A percentile compares a stretch with the other conserved stretches of the same genome.
These are phyloP conservation scores for Rotaria magnacalcarata DNA, from an alignment of 2,888 invertebrate species.

Conservation along the genomic window DNA sequence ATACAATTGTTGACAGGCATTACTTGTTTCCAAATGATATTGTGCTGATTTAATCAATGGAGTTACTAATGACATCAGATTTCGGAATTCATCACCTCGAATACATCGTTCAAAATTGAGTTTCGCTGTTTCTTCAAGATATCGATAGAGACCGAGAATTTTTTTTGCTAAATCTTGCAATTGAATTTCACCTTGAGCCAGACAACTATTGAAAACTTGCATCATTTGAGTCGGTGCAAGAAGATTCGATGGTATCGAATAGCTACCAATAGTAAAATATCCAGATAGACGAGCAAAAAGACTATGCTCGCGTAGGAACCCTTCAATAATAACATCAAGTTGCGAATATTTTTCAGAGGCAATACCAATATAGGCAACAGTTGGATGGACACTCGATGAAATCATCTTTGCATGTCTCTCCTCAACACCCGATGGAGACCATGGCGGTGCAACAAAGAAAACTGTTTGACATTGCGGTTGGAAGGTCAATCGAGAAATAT, in stretches of 20 bases:
- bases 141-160: slow-evolving; percentile 2
- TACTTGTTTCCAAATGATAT: neutral
- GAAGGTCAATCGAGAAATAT: neutral
- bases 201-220: neutral
- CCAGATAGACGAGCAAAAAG: neutral
- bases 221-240: neutral
- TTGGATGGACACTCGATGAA: neutral
- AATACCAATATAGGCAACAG: neutral
- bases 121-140: slow-evolving; percentile 9
- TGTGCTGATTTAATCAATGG: neutral
- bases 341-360: neutral
- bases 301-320: neutral
- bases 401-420: neutral
- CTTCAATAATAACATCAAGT: neutral
- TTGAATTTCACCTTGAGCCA: neutral
- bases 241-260: neutral
- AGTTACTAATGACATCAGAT: neutral
- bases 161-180: neutral
- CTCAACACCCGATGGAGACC: neutral
- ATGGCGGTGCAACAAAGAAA: slow-evolving; percentile 20
- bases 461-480: neutral
- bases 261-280: neutral
- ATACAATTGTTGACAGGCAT: neutral
- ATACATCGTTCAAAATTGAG: slow-evolving; percentile 13
- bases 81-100: neutral